Percentiles rank a stretch among this genome's conserved stretches.
Evolutionary conservation across 1,140 invertebrate genomes (phyloP).

Genomic region (Stenopsyche tienmushanensis): DNA sequence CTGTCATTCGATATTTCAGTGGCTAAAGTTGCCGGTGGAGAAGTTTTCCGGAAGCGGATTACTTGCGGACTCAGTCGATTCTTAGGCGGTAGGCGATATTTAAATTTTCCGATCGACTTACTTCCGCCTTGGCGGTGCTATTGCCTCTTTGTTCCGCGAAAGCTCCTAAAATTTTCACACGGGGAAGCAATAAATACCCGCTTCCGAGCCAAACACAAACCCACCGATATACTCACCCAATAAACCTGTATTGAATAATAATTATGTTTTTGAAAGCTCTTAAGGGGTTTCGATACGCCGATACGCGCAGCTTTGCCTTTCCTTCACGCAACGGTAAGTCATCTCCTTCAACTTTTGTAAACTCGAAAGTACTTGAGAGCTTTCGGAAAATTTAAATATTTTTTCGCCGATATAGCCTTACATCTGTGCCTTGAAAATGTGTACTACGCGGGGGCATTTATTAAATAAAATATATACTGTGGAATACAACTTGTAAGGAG

Average conservation of each 20-base stretch:
- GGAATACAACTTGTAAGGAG: too few species aligned
- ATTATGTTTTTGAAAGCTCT: neutral
- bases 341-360: neutral
- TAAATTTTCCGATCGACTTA: slow-evolving; percentile 32
- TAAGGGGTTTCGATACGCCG: neutral
- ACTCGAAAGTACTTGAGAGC: neutral
- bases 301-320: neutral
- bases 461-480: too few species aligned
- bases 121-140: slow-evolving; percentile 7
- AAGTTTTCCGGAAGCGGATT: slow-evolving; percentile 28
- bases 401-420: too few species aligned
- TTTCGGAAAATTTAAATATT: neutral
- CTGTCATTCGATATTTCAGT: too few species aligned
- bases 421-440: too few species aligned
- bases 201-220: too few species aligned
- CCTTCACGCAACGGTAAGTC: neutral
- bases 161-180: slow-evolving; percentile 12
- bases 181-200: slow-evolving; percentile 7
- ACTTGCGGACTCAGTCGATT: neutral
- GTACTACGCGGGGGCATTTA: too few species aligned
- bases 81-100: slow-evolving; percentile 10
- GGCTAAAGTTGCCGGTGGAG: slow-evolving; percentile 7
- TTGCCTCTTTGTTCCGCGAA: slow-evolving; percentile 10
- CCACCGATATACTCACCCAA: neutral
- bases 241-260: slow-evolving; percentile 10